Conservation (phyloP, 2,888 invertebrate species). For the Mantis religiosa region DNA sequence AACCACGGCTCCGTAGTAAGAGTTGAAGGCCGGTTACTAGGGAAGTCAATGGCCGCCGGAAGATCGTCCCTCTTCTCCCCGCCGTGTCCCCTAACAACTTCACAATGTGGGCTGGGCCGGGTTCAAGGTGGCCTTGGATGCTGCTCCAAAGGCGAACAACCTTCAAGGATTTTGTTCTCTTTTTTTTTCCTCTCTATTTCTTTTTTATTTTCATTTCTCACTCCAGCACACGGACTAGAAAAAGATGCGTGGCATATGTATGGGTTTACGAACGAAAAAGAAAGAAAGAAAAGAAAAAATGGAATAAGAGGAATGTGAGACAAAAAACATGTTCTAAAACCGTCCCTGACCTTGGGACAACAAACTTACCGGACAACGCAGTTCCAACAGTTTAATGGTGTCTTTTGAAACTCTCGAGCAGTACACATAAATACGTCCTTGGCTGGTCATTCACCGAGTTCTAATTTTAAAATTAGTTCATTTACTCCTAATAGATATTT, state of each 20-base stretch:
- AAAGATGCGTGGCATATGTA: background rate
- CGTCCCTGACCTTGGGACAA: constrained; percentile 4
- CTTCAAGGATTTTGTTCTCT: constrained; percentile 32
- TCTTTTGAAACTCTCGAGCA: background rate
- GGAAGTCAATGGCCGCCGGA: constrained; percentile 26
- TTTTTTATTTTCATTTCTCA: background rate
- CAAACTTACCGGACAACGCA: background rate
- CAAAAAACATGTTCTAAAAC: background rate
- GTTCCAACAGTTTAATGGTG: background rate
- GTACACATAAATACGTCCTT: background rate
- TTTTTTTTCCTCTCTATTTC: constrained; percentile 24
- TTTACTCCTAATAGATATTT: background rate
- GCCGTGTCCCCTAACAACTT: background rate
- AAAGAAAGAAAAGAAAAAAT: background rate
- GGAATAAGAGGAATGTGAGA: background rate
- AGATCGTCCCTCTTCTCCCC: background rate
- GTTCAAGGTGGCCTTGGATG: constrained; percentile 24
- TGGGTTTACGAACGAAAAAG: background rate
- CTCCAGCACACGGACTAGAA: background rate
- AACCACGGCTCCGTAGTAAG: background rate
- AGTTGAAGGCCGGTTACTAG: constrained; percentile 30
- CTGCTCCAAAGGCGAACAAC: constrained; percentile 36
- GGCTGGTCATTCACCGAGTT: background rate
- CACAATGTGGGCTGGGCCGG: constrained; percentile 14
- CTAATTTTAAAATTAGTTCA: background rate